These are phyloP conservation scores for Tyria jacobaeae DNA, from an alignment of 2,888 invertebrate species.

Conservation along the genomic window DNA sequence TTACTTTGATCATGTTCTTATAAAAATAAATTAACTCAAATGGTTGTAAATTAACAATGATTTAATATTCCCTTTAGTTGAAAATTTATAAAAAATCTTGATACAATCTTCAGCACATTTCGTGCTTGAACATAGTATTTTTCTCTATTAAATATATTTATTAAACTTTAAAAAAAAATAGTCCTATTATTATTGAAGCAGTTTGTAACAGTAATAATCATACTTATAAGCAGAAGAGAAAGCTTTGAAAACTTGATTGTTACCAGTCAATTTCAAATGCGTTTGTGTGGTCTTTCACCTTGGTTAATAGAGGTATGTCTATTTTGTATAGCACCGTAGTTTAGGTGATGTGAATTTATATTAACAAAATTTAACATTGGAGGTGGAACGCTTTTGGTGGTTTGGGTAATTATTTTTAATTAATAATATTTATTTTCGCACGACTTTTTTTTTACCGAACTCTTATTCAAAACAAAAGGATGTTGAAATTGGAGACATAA, in stretches of 20 bases:
- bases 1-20: no score
- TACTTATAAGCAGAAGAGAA: no score
- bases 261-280: not conserved
- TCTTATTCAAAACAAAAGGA: no score
- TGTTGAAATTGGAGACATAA: no score
- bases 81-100: no score
- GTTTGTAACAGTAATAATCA: not conserved
- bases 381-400: conserved; percentile 44
- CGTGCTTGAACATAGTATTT: not conserved
- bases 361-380: conserved; percentile 46
- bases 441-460: not conserved
- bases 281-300: conserved; percentile 2
- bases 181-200: no score
- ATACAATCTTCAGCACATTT: not conserved
- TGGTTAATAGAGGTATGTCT: conserved; percentile 45
- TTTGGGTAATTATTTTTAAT: conserved; percentile 29
- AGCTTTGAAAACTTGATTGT: not conserved
- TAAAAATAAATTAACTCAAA: not conserved
- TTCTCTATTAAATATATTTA: no score
- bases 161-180: no score
- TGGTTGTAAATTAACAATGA: not conserved
- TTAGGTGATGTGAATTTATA: conserved; percentile 34
- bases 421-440: not conserved
- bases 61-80: not conserved
- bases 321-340: conserved; percentile 44